Evolutionary conservation across 2,888 invertebrate genomes (phyloP).

Genomic region (Dryomyza anilis): DNA sequence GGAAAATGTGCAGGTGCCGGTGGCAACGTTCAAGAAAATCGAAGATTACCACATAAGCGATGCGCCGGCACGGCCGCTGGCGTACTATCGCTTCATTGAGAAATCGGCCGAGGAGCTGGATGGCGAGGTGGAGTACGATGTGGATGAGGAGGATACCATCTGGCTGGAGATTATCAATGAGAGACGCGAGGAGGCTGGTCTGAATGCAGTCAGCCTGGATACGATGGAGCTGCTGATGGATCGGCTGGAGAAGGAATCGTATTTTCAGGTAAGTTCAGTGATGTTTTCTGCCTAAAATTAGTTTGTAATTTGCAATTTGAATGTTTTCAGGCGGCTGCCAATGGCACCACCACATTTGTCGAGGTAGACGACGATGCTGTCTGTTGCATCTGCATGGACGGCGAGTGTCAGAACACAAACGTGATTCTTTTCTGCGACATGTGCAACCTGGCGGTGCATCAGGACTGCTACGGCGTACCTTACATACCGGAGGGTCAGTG

Average conservation of each 20-base stretch:
- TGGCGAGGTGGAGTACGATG: constrained; percentile 93
- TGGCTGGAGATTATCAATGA: constrained; percentile 93
- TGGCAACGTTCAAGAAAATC: constrained; percentile 73
- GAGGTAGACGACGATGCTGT: constrained; percentile 97
- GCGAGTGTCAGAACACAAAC: constrained; percentile 98
- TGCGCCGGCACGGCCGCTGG: constrained; percentile 83
- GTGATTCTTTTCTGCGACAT: constrained; percentile 99
- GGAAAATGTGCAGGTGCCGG: constrained; percentile 68
- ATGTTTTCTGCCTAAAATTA: neutral
- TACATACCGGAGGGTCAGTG: constrained; percentile 98
- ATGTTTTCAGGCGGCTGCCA: constrained; percentile 64
- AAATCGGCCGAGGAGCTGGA: constrained; percentile 93
- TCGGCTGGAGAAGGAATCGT: constrained; percentile 95
- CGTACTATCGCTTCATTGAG: constrained; percentile 93
- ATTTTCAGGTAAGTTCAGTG: constrained; percentile 73
- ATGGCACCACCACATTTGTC: constrained; percentile 73
- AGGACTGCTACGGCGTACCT: constrained; percentile 95
- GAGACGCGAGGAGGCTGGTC: constrained; percentile 72
- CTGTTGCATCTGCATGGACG: constrained; percentile 98
- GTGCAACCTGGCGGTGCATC: constrained; percentile 99
- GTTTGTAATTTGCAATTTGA: neutral
- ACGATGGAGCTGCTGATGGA: constrained; percentile 97
- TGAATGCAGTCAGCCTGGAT: constrained; percentile 82
- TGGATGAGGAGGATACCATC: constrained; percentile 96
- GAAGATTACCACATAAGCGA: constrained; percentile 81